These are phyloP conservation scores for Cryptus viduatorius DNA, from an alignment of 2,888 invertebrate genomes.

Conservation along the genomic window DNA sequence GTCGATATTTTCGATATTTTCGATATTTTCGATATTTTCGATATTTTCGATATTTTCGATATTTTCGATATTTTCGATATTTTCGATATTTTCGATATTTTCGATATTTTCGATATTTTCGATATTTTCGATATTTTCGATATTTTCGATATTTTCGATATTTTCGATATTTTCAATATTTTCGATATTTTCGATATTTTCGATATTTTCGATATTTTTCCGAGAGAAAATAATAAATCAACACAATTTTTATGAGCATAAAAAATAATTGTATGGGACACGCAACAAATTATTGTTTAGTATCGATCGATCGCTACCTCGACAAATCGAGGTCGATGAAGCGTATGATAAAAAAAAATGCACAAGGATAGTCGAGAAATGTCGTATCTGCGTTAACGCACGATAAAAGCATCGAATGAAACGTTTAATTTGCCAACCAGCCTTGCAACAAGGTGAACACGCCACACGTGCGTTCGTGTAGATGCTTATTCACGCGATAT, in stretches of 20 bases:
- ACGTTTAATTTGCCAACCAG: conserved; percentile 51
- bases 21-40: too few species aligned
- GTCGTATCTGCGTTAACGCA: background rate
- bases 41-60: too few species aligned
- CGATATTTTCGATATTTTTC: background rate
- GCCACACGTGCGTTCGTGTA: conserved; percentile 51
- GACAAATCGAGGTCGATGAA: background rate
- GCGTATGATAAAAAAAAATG: background rate
- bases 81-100: background rate
- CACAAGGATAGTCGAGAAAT: background rate
- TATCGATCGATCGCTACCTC: background rate
- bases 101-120: background rate
- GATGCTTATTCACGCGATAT: conserved; percentile 58
- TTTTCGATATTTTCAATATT: too few species aligned
- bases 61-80: too few species aligned
- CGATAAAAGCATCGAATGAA: conserved; percentile 41
- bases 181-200: too few species aligned
- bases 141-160: too few species aligned
- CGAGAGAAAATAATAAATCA: background rate
- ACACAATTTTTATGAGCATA: background rate
- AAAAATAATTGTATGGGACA: too few species aligned
- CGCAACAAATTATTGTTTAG: too few species aligned
- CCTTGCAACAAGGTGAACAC: conserved; percentile 62
- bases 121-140: too few species aligned
- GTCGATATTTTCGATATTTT: too few species aligned